phyloP scores from a whole-genome alignment of 1,140 invertebrate genomes.

The Macrotrachela quadricornifera region DNA sequence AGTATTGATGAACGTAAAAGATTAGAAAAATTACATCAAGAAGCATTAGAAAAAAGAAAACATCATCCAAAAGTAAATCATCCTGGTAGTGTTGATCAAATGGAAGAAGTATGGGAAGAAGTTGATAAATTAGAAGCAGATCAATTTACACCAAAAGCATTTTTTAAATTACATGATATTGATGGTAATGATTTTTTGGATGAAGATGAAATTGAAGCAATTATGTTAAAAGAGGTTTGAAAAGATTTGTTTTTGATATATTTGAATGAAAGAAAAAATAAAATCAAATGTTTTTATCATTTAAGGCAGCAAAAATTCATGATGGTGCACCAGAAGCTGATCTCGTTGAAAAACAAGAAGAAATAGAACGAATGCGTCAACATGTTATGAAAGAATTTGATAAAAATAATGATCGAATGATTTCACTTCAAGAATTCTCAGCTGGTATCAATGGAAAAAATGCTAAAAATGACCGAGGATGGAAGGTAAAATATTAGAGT shows the following conservation, averaged over 20 bases:
- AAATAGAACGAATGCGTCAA: constrained; percentile 94
- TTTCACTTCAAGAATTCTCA: constrained; percentile 74
- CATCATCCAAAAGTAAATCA: constrained; percentile 60
- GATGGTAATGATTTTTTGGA: too few relatives aligned
- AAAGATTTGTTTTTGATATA: too few relatives aligned
- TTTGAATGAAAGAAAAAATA: too few relatives aligned
- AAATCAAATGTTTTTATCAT: constrained; percentile 48
- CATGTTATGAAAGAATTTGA: constrained; percentile 83
- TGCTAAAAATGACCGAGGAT: constrained; percentile 68
- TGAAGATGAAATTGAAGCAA: too few relatives aligned
- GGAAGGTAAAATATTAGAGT: constrained; percentile 42
- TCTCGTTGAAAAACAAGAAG: constrained; percentile 65
- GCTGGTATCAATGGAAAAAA: constrained; percentile 53
- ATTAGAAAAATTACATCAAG: constrained; percentile 42
- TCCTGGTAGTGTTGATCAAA: constrained; percentile 63
- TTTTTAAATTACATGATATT: constrained; percentile 77
- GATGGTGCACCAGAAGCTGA: constrained; percentile 49
- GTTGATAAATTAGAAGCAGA: constrained; percentile 73
- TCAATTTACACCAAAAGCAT: constrained; percentile 83
- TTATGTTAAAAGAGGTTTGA: too few relatives aligned
- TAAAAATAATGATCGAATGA: constrained; percentile 61
- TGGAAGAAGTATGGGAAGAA: constrained; percentile 96
- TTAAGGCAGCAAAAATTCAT: constrained; percentile 42
- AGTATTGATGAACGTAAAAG: constrained; percentile 43
- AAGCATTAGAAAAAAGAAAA: constrained; percentile 59